phyloP scores from a whole-genome alignment of 64 coral and sea anemone species.

The Montipora sp. region DNA sequence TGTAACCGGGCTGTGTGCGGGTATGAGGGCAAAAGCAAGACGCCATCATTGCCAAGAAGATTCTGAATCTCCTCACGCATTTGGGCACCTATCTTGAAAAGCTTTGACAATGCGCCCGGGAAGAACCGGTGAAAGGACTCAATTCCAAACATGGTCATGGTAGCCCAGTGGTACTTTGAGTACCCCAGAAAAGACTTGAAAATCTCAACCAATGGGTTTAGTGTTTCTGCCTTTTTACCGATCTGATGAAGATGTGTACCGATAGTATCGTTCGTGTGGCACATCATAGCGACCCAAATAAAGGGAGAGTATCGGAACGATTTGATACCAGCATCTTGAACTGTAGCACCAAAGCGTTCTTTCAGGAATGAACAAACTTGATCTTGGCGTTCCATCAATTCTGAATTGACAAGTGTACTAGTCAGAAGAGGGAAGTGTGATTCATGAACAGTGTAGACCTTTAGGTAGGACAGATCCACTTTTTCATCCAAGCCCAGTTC shows the following conservation, averaged over 20 bases:
- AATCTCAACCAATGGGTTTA: slow-evolving; percentile 85
- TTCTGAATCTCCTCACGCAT: slow-evolving; percentile 65
- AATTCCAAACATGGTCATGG: slow-evolving; percentile 43
- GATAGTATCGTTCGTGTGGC: slow-evolving; percentile 46
- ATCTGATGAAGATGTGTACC: slow-evolving; percentile 47
- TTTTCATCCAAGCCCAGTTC: slow-evolving; percentile 67
- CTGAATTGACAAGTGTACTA: slow-evolving; percentile 44
- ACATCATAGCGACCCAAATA: slow-evolving; percentile 79
- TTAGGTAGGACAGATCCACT: slow-evolving; percentile 82
- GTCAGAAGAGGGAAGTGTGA: slow-evolving; percentile 66
- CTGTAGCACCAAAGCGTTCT: slow-evolving; percentile 55
- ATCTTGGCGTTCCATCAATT: slow-evolving; percentile 46
- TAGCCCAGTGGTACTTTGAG: slow-evolving; percentile 87
- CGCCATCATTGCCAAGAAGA: slow-evolving; percentile 77
- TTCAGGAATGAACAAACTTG: slow-evolving; percentile 60
- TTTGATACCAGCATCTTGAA: slow-evolving; percentile 49
- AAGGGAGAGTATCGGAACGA: slow-evolving; percentile 76
- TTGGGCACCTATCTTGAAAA: slow-evolving; percentile 69
- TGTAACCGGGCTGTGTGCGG: slow-evolving; percentile 78
- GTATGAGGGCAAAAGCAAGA: slow-evolving; percentile 84
- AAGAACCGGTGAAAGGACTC: slow-evolving; percentile 45
- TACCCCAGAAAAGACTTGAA: slow-evolving; percentile 78
- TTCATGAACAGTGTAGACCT: slow-evolving; percentile 65
- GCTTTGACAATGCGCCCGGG: slow-evolving; percentile 57
- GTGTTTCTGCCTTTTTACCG: slow-evolving; percentile 25